Evolutionary conservation across 1,140 invertebrate genomes (phyloP), one percentile per base, ranked within the genome.

Genomic region (Ips nitidus): DNA sequence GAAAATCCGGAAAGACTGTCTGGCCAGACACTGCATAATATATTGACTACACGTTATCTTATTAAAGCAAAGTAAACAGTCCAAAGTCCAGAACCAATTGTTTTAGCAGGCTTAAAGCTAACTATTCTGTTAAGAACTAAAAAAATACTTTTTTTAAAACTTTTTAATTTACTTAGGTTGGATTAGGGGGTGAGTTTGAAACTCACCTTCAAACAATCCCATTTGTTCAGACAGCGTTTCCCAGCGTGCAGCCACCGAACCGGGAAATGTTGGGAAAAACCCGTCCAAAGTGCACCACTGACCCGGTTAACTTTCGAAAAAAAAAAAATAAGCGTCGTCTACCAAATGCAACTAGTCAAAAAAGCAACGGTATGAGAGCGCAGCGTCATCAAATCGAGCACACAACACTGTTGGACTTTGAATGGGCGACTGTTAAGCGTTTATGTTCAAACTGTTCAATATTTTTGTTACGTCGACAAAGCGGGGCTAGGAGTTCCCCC

Each of bases 121-220:
- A 22, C 22, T 22, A 22, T 22, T 22, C 22, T 22, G 22, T 22
- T 22, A 22, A 22, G 22, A 22, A 22, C 22, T 22, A 22, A 22
- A 22, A n/a, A 22, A 22, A 22, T 22, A 22, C 22, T 22, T 22
- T 22, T 22, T 22, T 22, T 22, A 22, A 22, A 22, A 22, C 22
- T 22, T 22, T 22, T 22, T 22, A 22, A 22, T 22, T 22, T 22
- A 22, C 22, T 22, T 22, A 22, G 22, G 22, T 22, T 22, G 22
- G 22, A 22, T 22, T 22, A 22, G 22, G 22, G 22, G 22, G 22
- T 22, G 22, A 22, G 22, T 22, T 50, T 6, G 1, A 50, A 50
- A 50, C 3, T 41, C 53, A 66, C 65, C 65, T 66, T 66, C 55
- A 66, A 66, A 66, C 42, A 66, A 56, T 58, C 65, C 65, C 65